Conservation (phyloP, 2,113 vertebrate genomes). For the Etheostoma cragini region DNA sequence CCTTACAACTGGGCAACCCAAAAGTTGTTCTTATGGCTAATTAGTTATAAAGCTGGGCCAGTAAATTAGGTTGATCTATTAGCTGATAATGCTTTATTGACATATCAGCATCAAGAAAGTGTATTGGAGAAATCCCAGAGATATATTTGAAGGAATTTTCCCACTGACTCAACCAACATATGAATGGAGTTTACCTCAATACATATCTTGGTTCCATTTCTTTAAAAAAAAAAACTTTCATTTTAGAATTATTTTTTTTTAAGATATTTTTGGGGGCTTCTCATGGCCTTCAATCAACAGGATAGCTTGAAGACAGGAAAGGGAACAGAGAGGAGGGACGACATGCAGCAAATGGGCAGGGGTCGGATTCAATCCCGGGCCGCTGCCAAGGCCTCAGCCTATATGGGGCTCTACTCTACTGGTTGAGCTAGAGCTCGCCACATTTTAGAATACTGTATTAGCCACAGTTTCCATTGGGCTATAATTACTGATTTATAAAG, state of each 20-base stretch:
- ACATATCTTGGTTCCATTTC: neutral
- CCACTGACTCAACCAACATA: neutral
- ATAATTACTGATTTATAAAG: conserved; percentile 15
- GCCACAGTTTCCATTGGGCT: neutral
- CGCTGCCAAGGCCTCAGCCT: too few relatives aligned
- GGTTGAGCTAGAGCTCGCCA: too few relatives aligned
- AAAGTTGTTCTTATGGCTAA: neutral
- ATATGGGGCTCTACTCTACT: too few relatives aligned
- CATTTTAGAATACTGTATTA: neutral
- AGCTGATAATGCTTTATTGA: neutral
- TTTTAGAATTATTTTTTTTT: too few relatives aligned
- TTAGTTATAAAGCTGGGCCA: neutral
- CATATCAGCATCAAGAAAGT: neutral
- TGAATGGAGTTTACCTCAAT: neutral
- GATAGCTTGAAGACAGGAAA: too few relatives aligned
- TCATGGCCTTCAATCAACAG: too few relatives aligned
- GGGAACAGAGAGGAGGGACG: too few relatives aligned
- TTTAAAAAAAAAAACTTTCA: too few relatives aligned
- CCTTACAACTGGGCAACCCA: neutral
- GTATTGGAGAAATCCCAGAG: neutral
- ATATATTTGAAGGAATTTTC: too few relatives aligned
- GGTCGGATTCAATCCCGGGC: too few relatives aligned
- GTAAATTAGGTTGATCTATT: neutral
- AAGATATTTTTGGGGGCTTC: too few relatives aligned
- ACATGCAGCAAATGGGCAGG: too few relatives aligned